Evolutionary conservation across 2,113 vertebrate genomes (phyloP), one percentile per base, ranked within the genome.

Genomic region (Lutjanus erythropterus): DNA sequence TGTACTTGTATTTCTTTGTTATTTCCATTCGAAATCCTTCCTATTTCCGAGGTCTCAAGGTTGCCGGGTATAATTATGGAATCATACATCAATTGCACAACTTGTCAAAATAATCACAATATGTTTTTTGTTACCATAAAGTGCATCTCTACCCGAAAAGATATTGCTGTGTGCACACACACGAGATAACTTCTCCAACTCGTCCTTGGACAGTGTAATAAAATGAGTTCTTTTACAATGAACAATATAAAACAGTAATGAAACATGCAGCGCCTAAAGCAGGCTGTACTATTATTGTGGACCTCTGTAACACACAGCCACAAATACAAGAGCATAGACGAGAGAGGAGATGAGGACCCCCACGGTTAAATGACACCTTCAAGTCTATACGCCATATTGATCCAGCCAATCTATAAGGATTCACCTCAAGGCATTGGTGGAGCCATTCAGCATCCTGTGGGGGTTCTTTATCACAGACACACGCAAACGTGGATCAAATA

Each of bases 321-420:
- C 47, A 56, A 21, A 50, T 7, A 47, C 14, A 55, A 49, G 16
- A 62, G 16, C 29, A 71, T 8, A 44, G 27, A 55, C 10, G 1
- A 35, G 23, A 68, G 3, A 49, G 37, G 27, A 71, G 25, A 70
- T 14, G 11, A 35, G 23, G 9, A 25, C 31, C 42, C 64, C 53
- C 60, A 23, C 3, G 3, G 52, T 33, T 29, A 74, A 47, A 74
- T 39, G 68, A 81, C 56, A 78, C 50, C 50, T 75, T 41, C n/a
- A 66, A 39, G 66, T 58, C 65, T 46, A 39, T 47, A 59, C n/a
- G 9, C 2, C 21, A 14, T 70, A 90, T 85, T 86, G 86, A 89
- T 88, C 47, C 10, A 62, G 2, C 5, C 19, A 46, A 69, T 75
- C 75, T 25, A 18, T 18, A 69, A n/a, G 25, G 49, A 27, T 71